These are phyloP conservation scores for Melolontha melolontha DNA, from an alignment of 2,888 invertebrate species.

Conservation along the genomic window DNA sequence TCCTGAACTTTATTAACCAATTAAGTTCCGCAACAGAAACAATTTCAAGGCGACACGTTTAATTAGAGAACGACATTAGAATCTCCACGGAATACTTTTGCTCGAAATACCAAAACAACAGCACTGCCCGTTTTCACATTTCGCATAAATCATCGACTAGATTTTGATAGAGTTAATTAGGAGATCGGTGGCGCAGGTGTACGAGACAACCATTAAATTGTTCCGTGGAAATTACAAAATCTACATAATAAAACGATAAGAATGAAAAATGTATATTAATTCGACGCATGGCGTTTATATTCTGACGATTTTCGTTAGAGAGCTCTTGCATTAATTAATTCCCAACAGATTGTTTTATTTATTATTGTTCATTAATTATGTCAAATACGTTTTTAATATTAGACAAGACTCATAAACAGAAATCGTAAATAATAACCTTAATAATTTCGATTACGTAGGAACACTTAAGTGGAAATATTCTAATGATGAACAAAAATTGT, in stretches of 20 bases:
- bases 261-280: constrained; percentile 25
- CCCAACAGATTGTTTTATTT: constrained; percentile 22
- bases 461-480: not conserved
- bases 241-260: constrained; percentile 36
- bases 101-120: constrained; percentile 19
- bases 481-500: not conserved
- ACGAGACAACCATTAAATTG: constrained; percentile 24
- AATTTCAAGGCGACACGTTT: constrained; percentile 18
- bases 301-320: constrained; percentile 2
- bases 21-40: not conserved
- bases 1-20: constrained; percentile 11
- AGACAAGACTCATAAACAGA: not conserved
- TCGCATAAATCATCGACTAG: constrained; percentile 25
- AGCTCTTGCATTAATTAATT: constrained; percentile 16
- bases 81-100: constrained; percentile 13
- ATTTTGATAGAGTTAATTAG: constrained; percentile 35
- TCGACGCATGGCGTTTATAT: constrained; percentile 6
- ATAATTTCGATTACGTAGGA: not conserved
- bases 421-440: constrained; percentile 4
- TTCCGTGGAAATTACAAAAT: constrained; percentile 24
- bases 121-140: constrained; percentile 14
- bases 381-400: constrained; percentile 6
- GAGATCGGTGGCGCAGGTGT: constrained; percentile 25
- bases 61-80: constrained; percentile 6
- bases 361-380: constrained; percentile 12